Base-by-base conservation (phyloP, 2,888 invertebrate genomes). In the Steromphala cineraria region DNA sequence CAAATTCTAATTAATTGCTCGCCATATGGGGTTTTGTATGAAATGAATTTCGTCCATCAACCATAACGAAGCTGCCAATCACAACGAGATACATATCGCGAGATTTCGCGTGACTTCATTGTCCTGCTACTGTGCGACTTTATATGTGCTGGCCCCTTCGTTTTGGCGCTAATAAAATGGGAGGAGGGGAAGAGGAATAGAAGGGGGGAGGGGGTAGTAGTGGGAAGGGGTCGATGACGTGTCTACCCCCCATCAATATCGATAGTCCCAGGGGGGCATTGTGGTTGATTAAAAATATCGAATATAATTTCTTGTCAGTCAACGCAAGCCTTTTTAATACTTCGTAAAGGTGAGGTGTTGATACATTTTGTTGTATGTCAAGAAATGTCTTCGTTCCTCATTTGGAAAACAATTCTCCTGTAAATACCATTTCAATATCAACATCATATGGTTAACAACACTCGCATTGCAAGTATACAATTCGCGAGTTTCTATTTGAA, bases 71-170 rank as follows among this genome's bases (percentile, higher is more conserved):
- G 53, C 76, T 76, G 76, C 28, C 55, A 76, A 31, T 53, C 24
- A 21, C 55, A 7, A 55, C 19, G n/a, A 28, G 55, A 55, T 21
- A 28, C 31, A 53, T 55, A 76, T 53, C 75, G 40, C 15, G 52
- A 21, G 52, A 46, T 24, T 24, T 75, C 76, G 53, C 76, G 76
- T 76, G 76, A 76, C 31, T 76, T 76, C 55, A 55, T 76, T 76
- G 76, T 76, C n/a, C 10, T 17, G 76, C 55, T 53, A 46, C 46
- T 46, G 46, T 46, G 46, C 7, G 46, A 10, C 46, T 46, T 5
- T 28, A 4, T 24, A 56, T 19, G 10, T 62, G 17, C 36, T 15
- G 62, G n/a, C n/a, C 31, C 46, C 21, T 31, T 46, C 52, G 28
- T 28, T 40, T 21, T 15, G 28, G 55, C 56, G 13, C 31, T 62